These are phyloP conservation scores for western clawed frog (Xenopus tropicalis) DNA, from an alignment of 2,113 vertebrate species.

Conservation along the genomic window UCB_Xtro_10.0 CM004443.2:107403501-107404000, in stretches of 20 bases:
- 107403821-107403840: too few relatives aligned
- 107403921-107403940: too few relatives aligned
- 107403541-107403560: too few relatives aligned
- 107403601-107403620: slow-evolving; percentile 86
- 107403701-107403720: slow-evolving; percentile 66
- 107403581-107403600: slow-evolving; percentile 75
- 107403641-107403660: slow-evolving; percentile 36
- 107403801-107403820: slow-evolving; percentile 58
- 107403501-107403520: too few relatives aligned
- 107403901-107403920: too few relatives aligned
- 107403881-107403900: too few relatives aligned
- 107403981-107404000: too few relatives aligned
- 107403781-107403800: slow-evolving; percentile 84
- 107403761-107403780: slow-evolving; percentile 86
- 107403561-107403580: slow-evolving; percentile 48
- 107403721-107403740: slow-evolving; percentile 89
- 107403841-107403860: too few relatives aligned
- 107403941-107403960: too few relatives aligned
- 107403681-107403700: slow-evolving; percentile 83
- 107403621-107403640: slow-evolving; percentile 65
- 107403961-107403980: too few relatives aligned
- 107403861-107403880: too few relatives aligned
- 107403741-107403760: slow-evolving; percentile 84
- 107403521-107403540: too few relatives aligned
- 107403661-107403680: slow-evolving; percentile 78